phyloP scores from a whole-genome alignment of 2,888 invertebrate species.

The Drosophila tripunctata region DNA sequence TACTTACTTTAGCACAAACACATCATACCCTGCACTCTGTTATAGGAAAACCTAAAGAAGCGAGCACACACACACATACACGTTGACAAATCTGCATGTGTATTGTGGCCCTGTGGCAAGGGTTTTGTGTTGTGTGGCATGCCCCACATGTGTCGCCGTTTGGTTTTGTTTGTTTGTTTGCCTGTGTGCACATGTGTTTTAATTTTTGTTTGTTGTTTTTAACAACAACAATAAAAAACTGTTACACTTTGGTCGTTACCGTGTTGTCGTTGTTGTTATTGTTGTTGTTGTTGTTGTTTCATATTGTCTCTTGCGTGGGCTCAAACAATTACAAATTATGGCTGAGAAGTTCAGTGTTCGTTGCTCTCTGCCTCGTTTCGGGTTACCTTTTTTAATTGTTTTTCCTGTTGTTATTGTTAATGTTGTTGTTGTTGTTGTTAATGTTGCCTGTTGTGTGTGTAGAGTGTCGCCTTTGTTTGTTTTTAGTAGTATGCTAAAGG shows the following conservation, averaged over 20 bases:
- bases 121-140: slow-evolving; percentile 51
- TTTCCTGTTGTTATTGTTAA: slow-evolving; percentile 37
- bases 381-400: slow-evolving; percentile 66
- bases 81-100: slow-evolving; percentile 39
- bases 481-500: slow-evolving; percentile 43
- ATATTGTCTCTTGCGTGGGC: slow-evolving; percentile 69
- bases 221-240: slow-evolving; percentile 52
- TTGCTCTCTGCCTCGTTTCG: slow-evolving; percentile 45
- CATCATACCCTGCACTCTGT: neutral
- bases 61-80: slow-evolving; percentile 37
- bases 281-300: slow-evolving; percentile 29
- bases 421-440: slow-evolving; percentile 27
- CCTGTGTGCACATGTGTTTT: slow-evolving; percentile 69
- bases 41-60: slow-evolving; percentile 52
- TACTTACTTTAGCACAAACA: too few relatives aligned
- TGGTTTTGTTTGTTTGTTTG: slow-evolving; percentile 42
- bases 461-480: slow-evolving; percentile 56
- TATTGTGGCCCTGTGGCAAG: slow-evolving; percentile 49
- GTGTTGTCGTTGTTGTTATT: slow-evolving; percentile 14
- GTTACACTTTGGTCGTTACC: slow-evolving; percentile 51
- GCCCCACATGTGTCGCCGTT: slow-evolving; percentile 50
- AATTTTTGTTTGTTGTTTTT: slow-evolving; percentile 62
- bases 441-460: slow-evolving; percentile 34
- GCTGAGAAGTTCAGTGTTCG: slow-evolving; percentile 22
- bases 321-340: slow-evolving; percentile 79